Evolutionary conservation across 2,113 vertebrate genomes (phyloP).

Genomic region (Rhagologus leucostigma): DNA sequence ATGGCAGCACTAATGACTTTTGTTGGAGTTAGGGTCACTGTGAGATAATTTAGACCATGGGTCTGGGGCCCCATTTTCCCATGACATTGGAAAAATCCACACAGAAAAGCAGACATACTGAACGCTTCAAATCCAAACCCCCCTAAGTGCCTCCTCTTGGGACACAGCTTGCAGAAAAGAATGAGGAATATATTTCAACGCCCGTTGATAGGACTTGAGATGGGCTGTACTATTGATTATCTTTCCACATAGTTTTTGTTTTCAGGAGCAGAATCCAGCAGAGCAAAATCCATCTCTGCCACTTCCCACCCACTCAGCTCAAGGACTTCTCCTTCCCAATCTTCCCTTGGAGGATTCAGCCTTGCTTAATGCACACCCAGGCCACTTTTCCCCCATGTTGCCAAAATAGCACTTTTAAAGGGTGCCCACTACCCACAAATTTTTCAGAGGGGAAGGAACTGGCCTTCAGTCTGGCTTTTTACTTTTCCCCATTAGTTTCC

Average conservation of each 20-base stretch:
- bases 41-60: neutral
- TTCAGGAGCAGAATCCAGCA: neutral
- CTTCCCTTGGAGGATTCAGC: neutral
- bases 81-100: constrained; percentile 38
- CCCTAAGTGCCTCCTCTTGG: neutral
- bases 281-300: neutral
- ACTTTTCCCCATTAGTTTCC: neutral
- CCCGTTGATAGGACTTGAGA: neutral
- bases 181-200: constrained; percentile 18
- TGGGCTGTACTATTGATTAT: neutral
- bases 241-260: neutral
- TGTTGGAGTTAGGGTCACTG: constrained; percentile 1
- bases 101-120: constrained; percentile 1
- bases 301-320: neutral
- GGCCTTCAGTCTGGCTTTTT: neutral
- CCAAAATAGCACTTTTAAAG: neutral
- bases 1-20: constrained; percentile 26
- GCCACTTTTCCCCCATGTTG: neutral
- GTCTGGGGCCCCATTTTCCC: constrained; percentile 15
- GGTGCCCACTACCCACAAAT: neutral
- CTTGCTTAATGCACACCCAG: neutral
- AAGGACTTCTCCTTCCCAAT: neutral
- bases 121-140: constrained; percentile 8
- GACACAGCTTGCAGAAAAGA: constrained; percentile 1
- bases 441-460: neutral